Evolutionary conservation across 1,140 invertebrate species (phyloP).

Genomic region (Leptinotarsa lineolata): DNA sequence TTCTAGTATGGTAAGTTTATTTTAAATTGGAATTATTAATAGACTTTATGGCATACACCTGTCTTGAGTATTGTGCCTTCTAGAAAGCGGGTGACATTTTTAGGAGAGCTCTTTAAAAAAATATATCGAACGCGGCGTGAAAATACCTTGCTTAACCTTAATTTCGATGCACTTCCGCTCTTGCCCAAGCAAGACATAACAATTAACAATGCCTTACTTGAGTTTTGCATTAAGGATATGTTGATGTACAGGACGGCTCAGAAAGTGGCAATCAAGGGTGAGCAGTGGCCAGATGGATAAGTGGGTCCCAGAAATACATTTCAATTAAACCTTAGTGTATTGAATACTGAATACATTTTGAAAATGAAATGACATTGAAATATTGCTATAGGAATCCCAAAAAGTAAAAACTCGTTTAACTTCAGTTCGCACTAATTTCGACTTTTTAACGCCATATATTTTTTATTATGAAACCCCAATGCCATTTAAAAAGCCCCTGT

Average conservation of each 20-base stretch:
- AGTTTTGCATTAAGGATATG: not conserved
- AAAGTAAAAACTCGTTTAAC: too few relatives aligned
- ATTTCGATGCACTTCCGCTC: constrained; percentile 4
- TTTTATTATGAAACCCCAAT: too few relatives aligned
- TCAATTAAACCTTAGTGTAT: too few relatives aligned
- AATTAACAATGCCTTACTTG: constrained; percentile 1
- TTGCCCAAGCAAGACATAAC: constrained; percentile 2
- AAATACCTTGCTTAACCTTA: not conserved
- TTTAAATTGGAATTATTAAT: constrained; percentile 3
- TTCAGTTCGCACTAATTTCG: too few relatives aligned
- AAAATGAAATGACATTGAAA: too few relatives aligned
- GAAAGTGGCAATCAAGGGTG: not conserved
- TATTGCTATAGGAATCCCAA: too few relatives aligned
- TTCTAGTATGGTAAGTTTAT: constrained; percentile 5
- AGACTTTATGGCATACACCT: constrained; percentile 4
- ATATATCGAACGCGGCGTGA: not conserved
- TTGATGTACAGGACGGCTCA: not conserved
- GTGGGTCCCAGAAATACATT: too few relatives aligned
- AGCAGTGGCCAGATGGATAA: too few relatives aligned
- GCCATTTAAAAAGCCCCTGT: too few relatives aligned
- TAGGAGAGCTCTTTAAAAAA: not conserved
- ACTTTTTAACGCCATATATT: too few relatives aligned
- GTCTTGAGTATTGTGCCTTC: not conserved
- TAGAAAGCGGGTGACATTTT: not conserved
- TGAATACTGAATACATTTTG: too few relatives aligned